Evolutionary conservation across 2,113 vertebrate species (phyloP).

Genomic region (Polypterus bichir): DNA sequence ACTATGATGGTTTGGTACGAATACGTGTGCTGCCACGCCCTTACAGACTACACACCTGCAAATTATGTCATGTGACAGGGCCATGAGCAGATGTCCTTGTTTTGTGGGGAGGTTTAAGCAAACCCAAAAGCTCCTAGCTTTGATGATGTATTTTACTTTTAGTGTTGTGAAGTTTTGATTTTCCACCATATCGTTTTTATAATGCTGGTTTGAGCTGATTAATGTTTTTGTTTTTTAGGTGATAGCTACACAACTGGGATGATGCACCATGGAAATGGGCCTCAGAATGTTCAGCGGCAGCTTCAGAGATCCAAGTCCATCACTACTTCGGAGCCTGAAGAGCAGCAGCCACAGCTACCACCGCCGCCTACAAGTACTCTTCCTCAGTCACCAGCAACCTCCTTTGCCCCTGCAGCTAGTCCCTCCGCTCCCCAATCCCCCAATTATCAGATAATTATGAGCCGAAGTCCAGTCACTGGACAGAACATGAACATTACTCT

Average conservation of each 20-base stretch:
- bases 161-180: slow-evolving; percentile 3
- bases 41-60: too few species aligned
- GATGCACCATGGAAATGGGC: slow-evolving; percentile 96
- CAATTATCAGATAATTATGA: slow-evolving; percentile 86
- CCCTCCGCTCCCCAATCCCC: slow-evolving; percentile 80
- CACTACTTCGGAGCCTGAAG: slow-evolving; percentile 75
- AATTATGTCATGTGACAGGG: neutral
- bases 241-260: slow-evolving; percentile 41
- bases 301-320: slow-evolving; percentile 78
- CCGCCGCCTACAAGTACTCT: slow-evolving; percentile 44
- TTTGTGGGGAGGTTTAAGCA: neutral
- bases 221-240: neutral
- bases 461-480: slow-evolving; percentile 71
- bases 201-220: slow-evolving; percentile 23
- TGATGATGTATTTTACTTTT: neutral
- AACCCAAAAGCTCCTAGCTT: neutral
- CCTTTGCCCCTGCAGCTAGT: slow-evolving; percentile 70
- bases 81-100: neutral
- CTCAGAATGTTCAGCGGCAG: slow-evolving; percentile 81
- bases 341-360: slow-evolving; percentile 51
- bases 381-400: slow-evolving; percentile 75
- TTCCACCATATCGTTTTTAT: slow-evolving; percentile 17
- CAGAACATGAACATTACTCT: slow-evolving; percentile 85
- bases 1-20: too few species aligned
- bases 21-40: too few species aligned